Conservation (phyloP, 2,113 vertebrate genomes). For the Saccopteryx bilineata region DNA sequence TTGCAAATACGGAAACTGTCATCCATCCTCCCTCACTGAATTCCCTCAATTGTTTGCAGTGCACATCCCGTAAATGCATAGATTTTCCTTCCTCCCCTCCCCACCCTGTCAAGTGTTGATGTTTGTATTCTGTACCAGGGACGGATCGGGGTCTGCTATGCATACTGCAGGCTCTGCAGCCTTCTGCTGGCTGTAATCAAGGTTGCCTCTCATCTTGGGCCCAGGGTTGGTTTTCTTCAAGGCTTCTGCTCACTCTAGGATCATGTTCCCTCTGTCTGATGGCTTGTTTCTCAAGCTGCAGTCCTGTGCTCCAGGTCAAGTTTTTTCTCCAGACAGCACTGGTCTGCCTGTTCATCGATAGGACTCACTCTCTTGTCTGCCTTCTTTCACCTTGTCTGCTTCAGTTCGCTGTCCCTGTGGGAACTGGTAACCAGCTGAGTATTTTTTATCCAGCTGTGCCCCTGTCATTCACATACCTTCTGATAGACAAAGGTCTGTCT, state of each 20-base stretch:
- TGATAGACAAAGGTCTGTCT: neutral
- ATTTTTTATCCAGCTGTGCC: neutral
- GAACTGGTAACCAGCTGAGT: neutral
- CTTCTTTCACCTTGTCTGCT: neutral
- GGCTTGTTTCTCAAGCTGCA: neutral
- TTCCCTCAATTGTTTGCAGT: neutral
- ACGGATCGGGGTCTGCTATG: neutral
- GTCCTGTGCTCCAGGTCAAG: neutral
- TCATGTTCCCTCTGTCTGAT: neutral
- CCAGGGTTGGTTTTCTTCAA: neutral
- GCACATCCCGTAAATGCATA: neutral
- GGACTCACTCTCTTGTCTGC: neutral
- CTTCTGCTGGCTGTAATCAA: neutral
- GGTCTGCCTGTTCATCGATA: neutral
- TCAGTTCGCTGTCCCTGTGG: neutral
- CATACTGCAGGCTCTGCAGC: neutral
- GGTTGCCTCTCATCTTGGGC: neutral
- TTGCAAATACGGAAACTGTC: neutral
- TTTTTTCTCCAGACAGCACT: neutral
- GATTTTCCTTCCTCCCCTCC: slow-evolving; percentile 25
- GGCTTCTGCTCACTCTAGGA: neutral
- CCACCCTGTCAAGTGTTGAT: neutral
- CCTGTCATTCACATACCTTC: neutral
- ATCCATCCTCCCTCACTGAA: neutral
- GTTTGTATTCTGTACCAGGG: neutral